Percentiles rank a stretch among this genome's conserved stretches.
Evolutionary conservation across 2,888 invertebrate species (phyloP).

Genomic region (Terebella lapidaria): DNA sequence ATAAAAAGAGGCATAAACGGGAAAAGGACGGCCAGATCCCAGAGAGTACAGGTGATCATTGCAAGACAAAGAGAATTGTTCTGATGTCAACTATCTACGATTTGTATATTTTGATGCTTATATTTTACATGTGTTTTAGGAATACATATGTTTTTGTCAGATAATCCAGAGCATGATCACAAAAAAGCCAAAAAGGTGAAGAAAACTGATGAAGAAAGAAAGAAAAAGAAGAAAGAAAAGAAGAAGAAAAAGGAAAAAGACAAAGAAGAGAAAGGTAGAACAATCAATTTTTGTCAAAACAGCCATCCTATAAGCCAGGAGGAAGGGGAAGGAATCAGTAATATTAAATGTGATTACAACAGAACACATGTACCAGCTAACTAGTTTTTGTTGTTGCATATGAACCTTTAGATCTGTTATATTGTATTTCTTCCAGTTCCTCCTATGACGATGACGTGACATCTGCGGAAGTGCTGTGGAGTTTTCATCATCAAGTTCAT

Average conservation of each 20-base stretch:
- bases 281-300: background rate
- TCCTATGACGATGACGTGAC: too few relatives aligned
- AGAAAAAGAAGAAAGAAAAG: conserved; percentile 81
- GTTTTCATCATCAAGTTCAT: too few relatives aligned
- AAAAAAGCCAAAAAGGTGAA: conserved; percentile 33
- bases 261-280: conserved; percentile 15
- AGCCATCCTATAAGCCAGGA: too few relatives aligned
- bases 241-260: conserved; percentile 78
- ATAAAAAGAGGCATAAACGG: conserved; percentile 81
- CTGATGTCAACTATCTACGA: background rate
- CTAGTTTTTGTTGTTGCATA: too few relatives aligned
- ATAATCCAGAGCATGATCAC: conserved; percentile 9
- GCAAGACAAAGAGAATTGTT: background rate
- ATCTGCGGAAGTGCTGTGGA: too few relatives aligned
- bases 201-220: conserved; percentile 29
- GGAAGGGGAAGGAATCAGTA: too few relatives aligned
- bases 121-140: too few relatives aligned
- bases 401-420: too few relatives aligned
- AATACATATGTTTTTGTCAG: too few relatives aligned
- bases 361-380: too few relatives aligned
- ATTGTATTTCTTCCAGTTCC: too few relatives aligned
- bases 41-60: conserved; percentile 37
- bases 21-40: conserved; percentile 38
- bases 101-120: background rate
- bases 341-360: too few relatives aligned